Evolutionary conservation across 2,113 vertebrate species (phyloP).

Genomic region (Syngnathus typhle): DNA sequence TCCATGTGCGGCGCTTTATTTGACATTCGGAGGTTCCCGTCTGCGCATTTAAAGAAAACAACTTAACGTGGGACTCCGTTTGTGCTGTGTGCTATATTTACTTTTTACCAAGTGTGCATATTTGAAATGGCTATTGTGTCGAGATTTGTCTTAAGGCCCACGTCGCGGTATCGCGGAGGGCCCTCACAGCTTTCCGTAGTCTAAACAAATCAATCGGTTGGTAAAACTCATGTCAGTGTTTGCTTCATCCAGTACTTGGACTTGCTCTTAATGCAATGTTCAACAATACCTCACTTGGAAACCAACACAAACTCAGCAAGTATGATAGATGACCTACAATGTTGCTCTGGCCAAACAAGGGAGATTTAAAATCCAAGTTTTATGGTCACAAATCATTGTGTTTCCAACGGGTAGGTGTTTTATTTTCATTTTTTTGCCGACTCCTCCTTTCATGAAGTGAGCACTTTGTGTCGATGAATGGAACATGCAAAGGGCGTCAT

Average conservation of each 20-base stretch:
- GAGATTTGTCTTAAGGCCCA: conserved; percentile 58
- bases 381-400: conserved; percentile 23
- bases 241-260: conserved; percentile 61
- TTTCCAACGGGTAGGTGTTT: conserved; percentile 40
- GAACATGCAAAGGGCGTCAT: conserved; percentile 32
- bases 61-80: conserved; percentile 30
- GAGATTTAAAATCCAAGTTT: conserved; percentile 52
- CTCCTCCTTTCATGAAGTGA: conserved; percentile 35
- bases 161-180: conserved; percentile 4
- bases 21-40: conserved; percentile 28
- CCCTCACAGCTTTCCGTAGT: too few relatives aligned
- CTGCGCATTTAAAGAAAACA: conserved; percentile 28
- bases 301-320: conserved; percentile 64
- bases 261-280: conserved; percentile 53
- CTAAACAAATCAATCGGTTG: conserved; percentile 26
- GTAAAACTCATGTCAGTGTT: conserved; percentile 56
- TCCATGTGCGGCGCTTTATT: conserved; percentile 38
- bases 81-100: conserved; percentile 46
- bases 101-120: conserved; percentile 45
- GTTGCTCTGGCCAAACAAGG: conserved; percentile 77
- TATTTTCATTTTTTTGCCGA: conserved; percentile 32
- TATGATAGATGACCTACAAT: conserved; percentile 41
- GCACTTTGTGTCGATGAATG: conserved; percentile 36
- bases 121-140: conserved; percentile 52
- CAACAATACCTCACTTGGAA: conserved; percentile 80